phyloP scores from a whole-genome alignment of 2,888 invertebrate species.

The Glaucopsyche alexis region DNA sequence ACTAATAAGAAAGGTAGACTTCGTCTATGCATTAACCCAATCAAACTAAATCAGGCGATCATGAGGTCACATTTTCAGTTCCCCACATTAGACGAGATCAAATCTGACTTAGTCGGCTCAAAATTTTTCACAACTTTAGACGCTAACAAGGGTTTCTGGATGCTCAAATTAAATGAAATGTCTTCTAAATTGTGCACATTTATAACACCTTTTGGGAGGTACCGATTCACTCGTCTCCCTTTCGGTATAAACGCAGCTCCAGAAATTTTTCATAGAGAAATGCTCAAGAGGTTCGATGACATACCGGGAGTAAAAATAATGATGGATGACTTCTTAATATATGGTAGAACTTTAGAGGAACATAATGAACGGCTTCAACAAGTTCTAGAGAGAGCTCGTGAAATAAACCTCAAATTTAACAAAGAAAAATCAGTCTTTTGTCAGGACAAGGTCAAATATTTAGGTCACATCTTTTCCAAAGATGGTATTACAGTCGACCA shows the following conservation, averaged over 20 bases:
- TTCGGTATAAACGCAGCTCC: conserved; percentile 40
- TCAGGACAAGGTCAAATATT: conserved; percentile 34
- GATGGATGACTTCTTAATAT: conserved; percentile 40
- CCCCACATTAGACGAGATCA: conserved; percentile 39
- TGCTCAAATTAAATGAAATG: conserved; percentile 33
- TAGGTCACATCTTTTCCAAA: conserved; percentile 38
- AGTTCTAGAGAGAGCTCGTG: conserved; percentile 35
- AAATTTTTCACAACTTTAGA: conserved; percentile 39
- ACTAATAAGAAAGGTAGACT: conserved; percentile 38
- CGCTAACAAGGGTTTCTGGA: conserved; percentile 41
- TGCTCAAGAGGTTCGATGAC: conserved; percentile 37
- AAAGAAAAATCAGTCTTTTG: conserved; percentile 36
- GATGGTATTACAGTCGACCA: conserved; percentile 36
- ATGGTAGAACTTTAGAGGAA: conserved; percentile 33
- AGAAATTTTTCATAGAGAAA: conserved; percentile 38
- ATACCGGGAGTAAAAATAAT: conserved; percentile 36
- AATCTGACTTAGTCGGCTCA: conserved; percentile 34
- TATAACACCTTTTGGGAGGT: conserved; percentile 39
- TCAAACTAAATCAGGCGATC: conserved; percentile 37
- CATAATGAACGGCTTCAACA: conserved; percentile 32
- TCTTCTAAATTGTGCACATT: conserved; percentile 41
- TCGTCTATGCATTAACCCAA: conserved; percentile 38
- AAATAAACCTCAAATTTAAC: conserved; percentile 39
- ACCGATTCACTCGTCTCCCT: conserved; percentile 36
- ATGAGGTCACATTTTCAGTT: conserved; percentile 38